These are phyloP conservation scores for Camelus bactrianus DNA, from an alignment of 2,113 vertebrate species.

Conservation along the genomic window DNA sequence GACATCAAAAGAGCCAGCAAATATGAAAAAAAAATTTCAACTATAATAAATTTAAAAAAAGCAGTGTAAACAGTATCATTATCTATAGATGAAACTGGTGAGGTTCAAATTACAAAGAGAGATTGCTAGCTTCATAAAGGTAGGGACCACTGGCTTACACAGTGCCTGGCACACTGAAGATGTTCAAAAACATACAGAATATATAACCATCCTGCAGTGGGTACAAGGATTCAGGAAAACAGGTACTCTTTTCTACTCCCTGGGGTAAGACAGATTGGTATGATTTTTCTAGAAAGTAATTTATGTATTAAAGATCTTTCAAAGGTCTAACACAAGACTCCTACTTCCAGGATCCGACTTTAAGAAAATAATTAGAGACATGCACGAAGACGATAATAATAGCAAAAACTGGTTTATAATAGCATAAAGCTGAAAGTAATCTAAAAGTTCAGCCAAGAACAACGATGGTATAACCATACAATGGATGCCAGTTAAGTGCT, in stretches of 20 bases:
- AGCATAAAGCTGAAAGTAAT: slow-evolving; percentile 37
- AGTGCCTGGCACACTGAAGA: neutral
- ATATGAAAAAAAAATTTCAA: neutral
- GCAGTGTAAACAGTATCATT: neutral
- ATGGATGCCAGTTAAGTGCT: neutral
- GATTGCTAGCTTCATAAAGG: neutral
- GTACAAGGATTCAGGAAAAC: neutral
- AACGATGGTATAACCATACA: neutral
- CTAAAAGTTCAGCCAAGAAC: neutral
- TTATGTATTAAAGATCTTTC: neutral
- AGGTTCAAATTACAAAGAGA: slow-evolving; percentile 17
- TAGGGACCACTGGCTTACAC: neutral
- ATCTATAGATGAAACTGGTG: neutral
- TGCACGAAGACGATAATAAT: neutral
- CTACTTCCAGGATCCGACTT: neutral
- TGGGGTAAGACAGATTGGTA: neutral
- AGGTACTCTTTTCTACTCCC: neutral
- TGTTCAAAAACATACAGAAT: neutral
- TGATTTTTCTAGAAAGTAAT: slow-evolving; percentile 32
- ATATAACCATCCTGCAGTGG: neutral
- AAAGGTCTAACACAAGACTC: neutral
- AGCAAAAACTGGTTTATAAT: neutral
- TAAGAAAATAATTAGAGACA: neutral
- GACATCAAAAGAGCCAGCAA: neutral
- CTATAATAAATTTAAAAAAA: neutral